phyloP scores from a whole-genome alignment of 2,888 invertebrate species.

The Oeneis ivallda region DNA sequence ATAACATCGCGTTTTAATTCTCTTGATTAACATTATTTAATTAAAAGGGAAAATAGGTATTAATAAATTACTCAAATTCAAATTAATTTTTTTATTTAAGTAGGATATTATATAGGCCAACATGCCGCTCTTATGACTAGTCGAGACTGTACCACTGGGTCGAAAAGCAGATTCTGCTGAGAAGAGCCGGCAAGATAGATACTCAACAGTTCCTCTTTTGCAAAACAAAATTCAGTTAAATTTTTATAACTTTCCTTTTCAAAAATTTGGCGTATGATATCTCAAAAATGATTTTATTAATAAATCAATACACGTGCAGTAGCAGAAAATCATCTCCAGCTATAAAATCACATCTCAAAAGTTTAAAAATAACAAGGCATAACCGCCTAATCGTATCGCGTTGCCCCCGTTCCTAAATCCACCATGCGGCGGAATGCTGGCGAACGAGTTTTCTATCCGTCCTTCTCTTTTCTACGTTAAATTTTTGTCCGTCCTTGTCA shows the following conservation, averaged over 20 bases:
- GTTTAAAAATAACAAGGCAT: conserved; percentile 76
- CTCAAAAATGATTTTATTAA: conserved; percentile 24
- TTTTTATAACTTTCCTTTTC: background rate
- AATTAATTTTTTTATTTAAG: too few relatives aligned
- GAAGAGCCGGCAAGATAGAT: too few relatives aligned
- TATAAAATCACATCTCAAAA: conserved; percentile 45
- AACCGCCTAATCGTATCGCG: conserved; percentile 79
- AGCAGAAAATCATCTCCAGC: conserved; percentile 40
- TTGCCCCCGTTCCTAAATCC: conserved; percentile 82
- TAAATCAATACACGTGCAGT: conserved; percentile 27
- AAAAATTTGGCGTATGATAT: background rate
- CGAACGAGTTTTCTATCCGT: conserved; percentile 78
- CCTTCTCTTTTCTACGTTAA: conserved; percentile 68
- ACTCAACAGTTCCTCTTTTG: too few relatives aligned
- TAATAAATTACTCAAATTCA: too few relatives aligned
- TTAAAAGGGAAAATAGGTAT: too few relatives aligned
- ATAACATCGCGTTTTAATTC: too few relatives aligned
- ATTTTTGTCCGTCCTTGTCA: conserved; percentile 69
- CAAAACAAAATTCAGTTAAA: too few relatives aligned
- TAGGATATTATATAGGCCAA: too few relatives aligned
- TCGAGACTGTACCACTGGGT: too few relatives aligned
- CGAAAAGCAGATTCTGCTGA: background rate
- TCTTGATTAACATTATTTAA: too few relatives aligned
- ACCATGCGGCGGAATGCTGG: conserved; percentile 79
- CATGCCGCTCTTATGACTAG: too few relatives aligned